phyloP scores from a whole-genome alignment of 2,113 vertebrate genomes.

The Zeus faber region DNA sequence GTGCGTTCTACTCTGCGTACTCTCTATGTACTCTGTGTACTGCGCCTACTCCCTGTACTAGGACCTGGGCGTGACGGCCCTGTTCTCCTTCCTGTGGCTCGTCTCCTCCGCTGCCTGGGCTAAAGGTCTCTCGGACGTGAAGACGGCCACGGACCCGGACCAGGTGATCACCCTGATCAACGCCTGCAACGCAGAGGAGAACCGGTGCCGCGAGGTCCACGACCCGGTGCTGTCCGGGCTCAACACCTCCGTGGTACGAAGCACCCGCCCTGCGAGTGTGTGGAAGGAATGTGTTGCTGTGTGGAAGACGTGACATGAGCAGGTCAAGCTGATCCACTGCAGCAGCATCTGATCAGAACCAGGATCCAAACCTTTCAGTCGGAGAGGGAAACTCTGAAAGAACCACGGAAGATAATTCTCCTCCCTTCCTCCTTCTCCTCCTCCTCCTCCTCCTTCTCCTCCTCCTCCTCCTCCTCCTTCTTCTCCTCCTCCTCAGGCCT shows the following conservation, averaged over 20 bases:
- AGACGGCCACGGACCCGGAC: conserved; percentile 81
- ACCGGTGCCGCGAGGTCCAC: conserved; percentile 76
- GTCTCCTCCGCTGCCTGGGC: conserved; percentile 88
- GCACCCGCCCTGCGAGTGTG: no score
- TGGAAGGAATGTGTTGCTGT: no score
- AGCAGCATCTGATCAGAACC: no score
- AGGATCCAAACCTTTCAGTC: not conserved
- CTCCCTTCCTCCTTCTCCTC: not conserved
- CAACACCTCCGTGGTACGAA: conserved; percentile 90
- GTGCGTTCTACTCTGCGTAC: no score
- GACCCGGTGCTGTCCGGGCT: conserved; percentile 86
- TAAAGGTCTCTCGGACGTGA: conserved; percentile 85
- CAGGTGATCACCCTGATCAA: conserved; percentile 71
- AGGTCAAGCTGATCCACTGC: no score
- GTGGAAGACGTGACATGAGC: no score
- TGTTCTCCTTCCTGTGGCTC: conserved; percentile 89
- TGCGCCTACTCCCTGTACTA: no score
- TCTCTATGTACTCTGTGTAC: no score
- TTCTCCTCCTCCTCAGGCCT: conserved; percentile 69
- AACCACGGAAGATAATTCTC: no score
- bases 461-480: not conserved
- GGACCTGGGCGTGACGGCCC: conserved; percentile 82
- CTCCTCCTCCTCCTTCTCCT: not conserved
- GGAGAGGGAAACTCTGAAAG: no score
- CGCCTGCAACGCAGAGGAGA: conserved; percentile 57